Evolutionary conservation across 2,797 vertebrate genomes (phyloP), one percentile per base, ranked within the genome.

Genomic region (Catharus ustulatus): DNA sequence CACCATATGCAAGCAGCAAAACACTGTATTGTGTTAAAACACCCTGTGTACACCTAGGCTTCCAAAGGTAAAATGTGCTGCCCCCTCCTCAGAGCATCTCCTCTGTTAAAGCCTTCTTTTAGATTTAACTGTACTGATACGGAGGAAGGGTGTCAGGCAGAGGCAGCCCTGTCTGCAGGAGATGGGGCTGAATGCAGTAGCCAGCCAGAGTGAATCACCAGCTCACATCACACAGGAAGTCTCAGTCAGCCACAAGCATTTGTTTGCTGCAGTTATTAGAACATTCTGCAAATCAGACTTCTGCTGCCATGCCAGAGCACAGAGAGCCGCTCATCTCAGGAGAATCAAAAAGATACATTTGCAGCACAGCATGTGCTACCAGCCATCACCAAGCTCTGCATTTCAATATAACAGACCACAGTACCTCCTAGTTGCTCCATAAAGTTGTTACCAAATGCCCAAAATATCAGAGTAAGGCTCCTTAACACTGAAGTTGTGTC

Each of bases 111-210:
- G 20, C 46, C 2, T 21, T 9, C 59, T 48, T 34, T 49, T 29
- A 15, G 26, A 61, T 73, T 18, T 29, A 38, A 45, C 42, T 18
- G n/a, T 5, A 15, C 2, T 36, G 66, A 22, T 17, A 17, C 0
- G 0, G 38, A 36, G 27, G 5, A 62, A 18, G 8, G 12, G 12
- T 0, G 0, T 4, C n/a, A 49, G 51, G 59, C 26, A 82, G 48
- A 58, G 52, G 21, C 52, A 32, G 0, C 12, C 7, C 23, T 8
- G 9, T 42, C 66, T 80, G 72, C 75, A 68, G 54, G 19, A 36
- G 54, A 43, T 4, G 4, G 38, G 16, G 34, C 48, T 49, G 40
- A 81, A 38, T 4, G 10, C 69, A 63, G 83, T 58, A 45, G 49
- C 45, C 71, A 61, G 11, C 22, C 26, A 45, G 18, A 30, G 46